Conservation (phyloP, 2,888 invertebrate genomes). For the Melieria picta region DNA sequence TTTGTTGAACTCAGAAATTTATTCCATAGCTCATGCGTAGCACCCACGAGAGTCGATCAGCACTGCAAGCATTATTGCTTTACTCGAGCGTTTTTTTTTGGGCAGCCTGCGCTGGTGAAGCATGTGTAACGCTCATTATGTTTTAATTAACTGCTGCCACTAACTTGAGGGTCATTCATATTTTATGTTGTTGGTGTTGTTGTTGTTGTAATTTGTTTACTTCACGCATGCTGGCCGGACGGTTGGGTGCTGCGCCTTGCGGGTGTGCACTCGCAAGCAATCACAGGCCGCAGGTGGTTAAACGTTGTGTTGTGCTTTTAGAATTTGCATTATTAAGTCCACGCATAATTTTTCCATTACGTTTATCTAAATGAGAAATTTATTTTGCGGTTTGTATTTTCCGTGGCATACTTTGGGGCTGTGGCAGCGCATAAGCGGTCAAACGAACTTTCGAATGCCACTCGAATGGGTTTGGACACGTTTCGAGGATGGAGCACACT, state of each 20-base stretch:
- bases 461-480: too few species aligned
- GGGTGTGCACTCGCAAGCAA: background rate
- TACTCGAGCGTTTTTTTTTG: too few species aligned
- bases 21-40: too few species aligned
- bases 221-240: background rate
- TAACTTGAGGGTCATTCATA: constrained; percentile 54
- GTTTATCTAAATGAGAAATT: constrained; percentile 55
- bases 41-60: too few species aligned
- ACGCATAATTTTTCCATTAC: constrained; percentile 55
- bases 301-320: constrained; percentile 41
- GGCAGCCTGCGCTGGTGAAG: constrained; percentile 5
- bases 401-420: constrained; percentile 9
- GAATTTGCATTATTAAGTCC: background rate
- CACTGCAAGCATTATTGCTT: too few species aligned
- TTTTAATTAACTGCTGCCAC: constrained; percentile 53
- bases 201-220: constrained; percentile 9
- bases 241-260: too few species aligned
- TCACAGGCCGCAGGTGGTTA: constrained; percentile 29
- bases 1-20: too few species aligned
- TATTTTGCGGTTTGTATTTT: constrained; percentile 12
- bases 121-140: constrained; percentile 54
- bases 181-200: constrained; percentile 15
- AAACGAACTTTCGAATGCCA: too few species aligned
- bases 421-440: background rate
- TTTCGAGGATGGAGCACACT: too few species aligned